phyloP scores from a whole-genome alignment of 2,888 invertebrate species.

The Dione juno region DNA sequence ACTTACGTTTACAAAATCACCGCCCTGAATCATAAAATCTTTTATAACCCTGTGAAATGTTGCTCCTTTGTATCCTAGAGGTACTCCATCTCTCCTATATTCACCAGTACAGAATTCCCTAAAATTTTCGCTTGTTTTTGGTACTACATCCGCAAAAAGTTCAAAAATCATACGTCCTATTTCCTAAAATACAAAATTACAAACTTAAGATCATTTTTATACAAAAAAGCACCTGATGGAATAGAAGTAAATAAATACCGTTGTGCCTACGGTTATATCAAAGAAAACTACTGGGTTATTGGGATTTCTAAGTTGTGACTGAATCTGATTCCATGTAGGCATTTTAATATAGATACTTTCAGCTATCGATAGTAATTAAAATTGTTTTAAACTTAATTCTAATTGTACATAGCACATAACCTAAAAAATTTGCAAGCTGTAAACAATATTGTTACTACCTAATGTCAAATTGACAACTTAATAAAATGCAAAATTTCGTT shows the following conservation, averaged over 20 bases:
- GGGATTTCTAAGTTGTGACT: slow-evolving; percentile 93
- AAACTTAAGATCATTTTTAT: not conserved
- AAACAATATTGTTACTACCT: not conserved
- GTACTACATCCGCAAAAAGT: slow-evolving; percentile 97
- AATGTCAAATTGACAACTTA: slow-evolving; percentile 5
- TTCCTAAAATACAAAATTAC: slow-evolving; percentile 85
- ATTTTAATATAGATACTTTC: slow-evolving; percentile 73
- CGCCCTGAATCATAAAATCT: slow-evolving; percentile 99
- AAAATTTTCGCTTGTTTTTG: slow-evolving; percentile 98
- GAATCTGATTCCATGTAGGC: slow-evolving; percentile 98
- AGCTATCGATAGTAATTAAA: not conserved
- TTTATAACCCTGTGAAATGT: slow-evolving; percentile 99
- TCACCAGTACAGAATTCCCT: slow-evolving; percentile 99
- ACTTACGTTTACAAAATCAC: slow-evolving; percentile 98
- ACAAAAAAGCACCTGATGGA: not conserved
- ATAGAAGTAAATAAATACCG: slow-evolving; percentile 80
- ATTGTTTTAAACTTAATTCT: not conserved
- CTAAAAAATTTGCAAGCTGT: not conserved
- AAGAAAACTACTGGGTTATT: slow-evolving; percentile 99
- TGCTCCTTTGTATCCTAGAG: slow-evolving; percentile 97
- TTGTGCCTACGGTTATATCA: slow-evolving; percentile 97
- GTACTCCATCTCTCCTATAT: slow-evolving; percentile 96
- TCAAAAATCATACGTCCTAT: slow-evolving; percentile 99
- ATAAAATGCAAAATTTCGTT: too few species aligned
- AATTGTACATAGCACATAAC: not conserved